Base-by-base conservation (phyloP, 2,113 vertebrate genomes). In the Xiphophorus maculatus region DNA sequence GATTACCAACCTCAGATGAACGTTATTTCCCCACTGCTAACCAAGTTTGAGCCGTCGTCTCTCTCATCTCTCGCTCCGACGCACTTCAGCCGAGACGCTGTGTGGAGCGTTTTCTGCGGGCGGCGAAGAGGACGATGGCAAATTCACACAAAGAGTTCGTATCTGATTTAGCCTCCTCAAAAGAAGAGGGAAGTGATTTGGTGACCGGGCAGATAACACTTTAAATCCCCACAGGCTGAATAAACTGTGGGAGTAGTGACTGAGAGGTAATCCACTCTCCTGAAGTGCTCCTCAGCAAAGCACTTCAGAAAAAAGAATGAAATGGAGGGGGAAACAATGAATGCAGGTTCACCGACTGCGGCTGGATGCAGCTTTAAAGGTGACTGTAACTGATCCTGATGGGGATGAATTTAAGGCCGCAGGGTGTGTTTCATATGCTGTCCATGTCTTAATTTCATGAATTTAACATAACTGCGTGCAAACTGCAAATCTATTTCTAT, bases 211-310 rank as follows among this genome's bases (percentile, higher is more conserved):
- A 78, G 77, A 73, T 15, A 62, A 82, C 82, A 79, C 75, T 85
- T 88, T 60, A 87, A 85, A 84, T 83, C 74, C 76, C 74, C 13
- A 42, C 60, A 64, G 76, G 62, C 67, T 61, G 72, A 87, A 81
- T 68, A 80, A 84, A 83, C 73, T 69, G 72, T 74, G 73, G 74
- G 78, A 80, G 83, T 61, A 68, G 81, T 28, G 71, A 85, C 66
- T 62, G 87, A 83, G 85, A 85, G 80, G 62, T 86, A 88, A 90
- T 89, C 87, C 82, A 78, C 73, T 85, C 83, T 83, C 48, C 77
- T 87, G 80, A 84, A 91, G 84, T 89, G 85, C 89, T 82, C 87
- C 87, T 84, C 75, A 87, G 88, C 82, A 84, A 84, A 87, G 83
- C 80, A 83, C 80, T 87, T 83, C 63, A 87, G 60, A 27, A 29